Evolutionary conservation across 2,797 vertebrate genomes (phyloP), one percentile per base, ranked within the genome.

Genomic region (Antrozous pallidus): DNA sequence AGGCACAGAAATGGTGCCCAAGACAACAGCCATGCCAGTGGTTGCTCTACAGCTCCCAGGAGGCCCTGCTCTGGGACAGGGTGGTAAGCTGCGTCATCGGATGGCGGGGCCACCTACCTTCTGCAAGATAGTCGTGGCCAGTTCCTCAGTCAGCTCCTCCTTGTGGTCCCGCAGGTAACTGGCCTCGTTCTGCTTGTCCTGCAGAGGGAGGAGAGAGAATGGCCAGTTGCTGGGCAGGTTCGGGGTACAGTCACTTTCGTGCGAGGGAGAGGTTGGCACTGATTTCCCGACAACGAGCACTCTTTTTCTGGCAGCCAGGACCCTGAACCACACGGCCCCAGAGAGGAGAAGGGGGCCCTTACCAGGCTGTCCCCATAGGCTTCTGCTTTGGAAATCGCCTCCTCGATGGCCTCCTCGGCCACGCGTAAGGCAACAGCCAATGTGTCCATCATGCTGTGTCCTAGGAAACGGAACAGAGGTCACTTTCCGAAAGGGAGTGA

Each of bases 371-470:
- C 99, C 93, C 98, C 98, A 94, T 98, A 99, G 97, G 99, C 99
- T 95, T 99, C 99, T 26, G 99, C 99, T 97, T 99, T 99, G 82
- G 98, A 98, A 94, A 99, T 99, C 54, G 99, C 99, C 98, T 99
- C 99, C 97, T 99, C 99, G 95, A 99, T 99, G 78, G 99, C 99
- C 97, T 99, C 99, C 95, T 99, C 99, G 95, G 99, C 99, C 95
- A 99, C 99, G 42, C 99, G 99, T 86, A 99, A 98, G 88, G 99
- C 99, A 17, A 99, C 99, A 92, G 99, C 99, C 98, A 99, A 98
- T 2, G 99, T 99, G 97, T 99, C 99, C 98, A 99, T 99, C 99
- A 99, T 99, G 97, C 99, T 99, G 98, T 99, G 99, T 97, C 99
- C 99, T 99, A 91, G 69, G 83, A 96, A 92, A 96, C 13, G 97